Evolutionary conservation across 2,888 invertebrate species (phyloP), one percentile per base, ranked within the genome.

Genomic region (Nemotelus nigrinus): DNA sequence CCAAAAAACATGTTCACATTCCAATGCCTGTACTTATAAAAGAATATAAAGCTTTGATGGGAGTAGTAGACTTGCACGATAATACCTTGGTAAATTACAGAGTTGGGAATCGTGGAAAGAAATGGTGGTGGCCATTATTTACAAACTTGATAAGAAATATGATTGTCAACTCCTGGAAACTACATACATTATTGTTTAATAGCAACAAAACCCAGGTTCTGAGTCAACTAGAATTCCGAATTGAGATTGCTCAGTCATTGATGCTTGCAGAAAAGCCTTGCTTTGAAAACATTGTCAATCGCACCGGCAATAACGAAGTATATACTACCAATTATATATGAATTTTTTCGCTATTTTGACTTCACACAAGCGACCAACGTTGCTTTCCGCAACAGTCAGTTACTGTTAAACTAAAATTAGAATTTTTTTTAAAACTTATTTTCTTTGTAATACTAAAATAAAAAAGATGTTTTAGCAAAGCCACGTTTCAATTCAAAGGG

Each of bases 111-210:
- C 78, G 80, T 7, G 79, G 80, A 7, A 80, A 80, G 72, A 80
- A 81, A 53, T 80, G 79, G 78, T 80, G 71, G 68, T 81, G 80
- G 79, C 78, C 80, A 10, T 63, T 80, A 63, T 70, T 79, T 47
- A 41, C 39, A n/a, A 57, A 57, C 25, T 25, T 10, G 4, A 4
- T 57, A 8, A n/a, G n/a, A 57, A 57, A 57, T 6, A 57, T 57
- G 10, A 57, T 57, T 10, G 57, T 57, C 57, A 57, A 57, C 57
- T 3, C 8, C 4, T 57, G 57, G 57, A 57, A 57, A 10, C 25
- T 57, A 57, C 57, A 57, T 10, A 25, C 4, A 4, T 5, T 57
- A 10, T 10, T 57, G 10, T 1, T 25, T 3, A 57, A 57, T 4
- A 4, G 10, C 0, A 25, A 10, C 10, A 57, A 57, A 57, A 50